These are phyloP conservation scores for Chelonoidis abingdonii DNA, from an alignment of 2,113 vertebrate species.

Conservation along the genomic window DNA sequence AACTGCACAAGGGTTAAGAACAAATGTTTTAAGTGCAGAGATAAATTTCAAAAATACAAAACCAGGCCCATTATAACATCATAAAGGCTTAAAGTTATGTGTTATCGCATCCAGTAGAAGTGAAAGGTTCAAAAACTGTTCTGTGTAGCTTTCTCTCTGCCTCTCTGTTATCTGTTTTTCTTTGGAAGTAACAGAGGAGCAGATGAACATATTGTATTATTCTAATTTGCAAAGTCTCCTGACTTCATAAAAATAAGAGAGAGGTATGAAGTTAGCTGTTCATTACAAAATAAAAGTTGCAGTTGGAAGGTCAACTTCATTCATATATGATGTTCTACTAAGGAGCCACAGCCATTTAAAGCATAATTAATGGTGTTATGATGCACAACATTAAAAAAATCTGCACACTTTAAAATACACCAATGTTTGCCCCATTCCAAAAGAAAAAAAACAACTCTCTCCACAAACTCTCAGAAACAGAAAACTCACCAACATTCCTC, in stretches of 20 bases:
- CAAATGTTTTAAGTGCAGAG: conserved; percentile 15
- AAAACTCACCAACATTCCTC: conserved; percentile 99
- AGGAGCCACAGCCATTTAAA: conserved; percentile 45
- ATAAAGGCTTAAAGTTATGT: not conserved
- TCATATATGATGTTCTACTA: conserved; percentile 7
- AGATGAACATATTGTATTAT: not conserved
- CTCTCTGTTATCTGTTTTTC: not conserved
- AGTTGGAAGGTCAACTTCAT: conserved; percentile 67
- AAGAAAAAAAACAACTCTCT: conserved; percentile 64
- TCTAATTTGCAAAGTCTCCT: conserved; percentile 27
- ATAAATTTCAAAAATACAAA: conserved; percentile 31
- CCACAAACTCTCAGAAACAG: conserved; percentile 74
- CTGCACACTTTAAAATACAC: conserved; percentile 41
- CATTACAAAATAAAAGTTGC: conserved; percentile 78
- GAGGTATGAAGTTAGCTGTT: conserved; percentile 71
- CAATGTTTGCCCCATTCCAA: conserved; percentile 53
- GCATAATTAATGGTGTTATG: conserved; percentile 47
- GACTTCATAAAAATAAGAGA: not conserved
- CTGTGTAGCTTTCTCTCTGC: not conserved
- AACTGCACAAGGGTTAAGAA: not conserved
- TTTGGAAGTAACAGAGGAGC: conserved; percentile 13
- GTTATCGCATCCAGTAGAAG: conserved; percentile 3
- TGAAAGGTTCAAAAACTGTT: not conserved
- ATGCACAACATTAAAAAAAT: conserved; percentile 59
- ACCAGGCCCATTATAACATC: not conserved